These are phyloP conservation scores for Opisthograptis luteolata DNA, from an alignment of 2,888 invertebrate species.

Conservation along the genomic window DNA sequence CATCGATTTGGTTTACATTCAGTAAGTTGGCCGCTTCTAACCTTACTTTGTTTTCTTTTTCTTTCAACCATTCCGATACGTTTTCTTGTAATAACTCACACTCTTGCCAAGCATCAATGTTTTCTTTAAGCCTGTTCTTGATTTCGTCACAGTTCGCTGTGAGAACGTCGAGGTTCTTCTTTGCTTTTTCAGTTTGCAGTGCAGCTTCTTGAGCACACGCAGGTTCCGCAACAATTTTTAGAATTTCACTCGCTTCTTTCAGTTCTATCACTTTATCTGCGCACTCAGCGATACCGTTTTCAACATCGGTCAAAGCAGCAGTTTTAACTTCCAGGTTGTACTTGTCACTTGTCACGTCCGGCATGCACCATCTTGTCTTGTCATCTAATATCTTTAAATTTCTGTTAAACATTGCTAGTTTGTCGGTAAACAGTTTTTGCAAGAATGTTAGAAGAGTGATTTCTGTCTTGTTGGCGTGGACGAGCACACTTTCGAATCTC, in stretches of 20 bases:
- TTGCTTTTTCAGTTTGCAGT: slow-evolving; percentile 87
- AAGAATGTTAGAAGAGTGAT: slow-evolving; percentile 90
- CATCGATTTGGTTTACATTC: slow-evolving; percentile 87
- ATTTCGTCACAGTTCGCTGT: slow-evolving; percentile 88
- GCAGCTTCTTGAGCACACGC: slow-evolving; percentile 87
- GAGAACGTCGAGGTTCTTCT: slow-evolving; percentile 88
- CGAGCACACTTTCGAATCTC: slow-evolving; percentile 90
- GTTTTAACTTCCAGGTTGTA: slow-evolving; percentile 97
- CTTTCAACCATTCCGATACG: slow-evolving; percentile 90
- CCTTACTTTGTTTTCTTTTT: slow-evolving; percentile 90
- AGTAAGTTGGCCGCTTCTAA: slow-evolving; percentile 89
- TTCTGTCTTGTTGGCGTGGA: slow-evolving; percentile 93
- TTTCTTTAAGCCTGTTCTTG: slow-evolving; percentile 87
- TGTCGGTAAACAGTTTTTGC: slow-evolving; percentile 94
- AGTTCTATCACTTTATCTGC: slow-evolving; percentile 87
- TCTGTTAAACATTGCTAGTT: slow-evolving; percentile 91
- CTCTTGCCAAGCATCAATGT: slow-evolving; percentile 90
- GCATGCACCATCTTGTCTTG: slow-evolving; percentile 95
- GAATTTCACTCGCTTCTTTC: slow-evolving; percentile 87
- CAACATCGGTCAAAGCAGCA: slow-evolving; percentile 90
- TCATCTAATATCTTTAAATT: slow-evolving; percentile 92
- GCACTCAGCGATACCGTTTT: slow-evolving; percentile 89
- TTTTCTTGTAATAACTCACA: slow-evolving; percentile 91
- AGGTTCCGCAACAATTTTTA: slow-evolving; percentile 89
- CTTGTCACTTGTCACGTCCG: slow-evolving; percentile 94